These are phyloP conservation scores for Typhlomys cinereus DNA, from an alignment of 2,113 vertebrate genomes.

Conservation along the genomic window DNA sequence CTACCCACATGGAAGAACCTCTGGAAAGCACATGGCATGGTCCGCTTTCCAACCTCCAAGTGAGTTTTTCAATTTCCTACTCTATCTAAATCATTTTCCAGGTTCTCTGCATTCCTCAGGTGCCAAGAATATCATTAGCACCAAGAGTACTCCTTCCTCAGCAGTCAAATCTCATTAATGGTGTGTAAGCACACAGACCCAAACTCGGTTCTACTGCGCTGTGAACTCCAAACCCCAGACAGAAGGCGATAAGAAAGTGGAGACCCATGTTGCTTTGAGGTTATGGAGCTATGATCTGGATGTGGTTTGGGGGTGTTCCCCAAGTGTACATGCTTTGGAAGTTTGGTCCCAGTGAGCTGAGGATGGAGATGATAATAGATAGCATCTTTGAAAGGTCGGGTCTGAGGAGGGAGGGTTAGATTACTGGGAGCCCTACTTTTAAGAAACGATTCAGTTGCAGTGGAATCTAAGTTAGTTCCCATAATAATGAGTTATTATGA, in stretches of 20 bases:
- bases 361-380: not conserved
- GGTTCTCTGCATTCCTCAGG: not conserved
- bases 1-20: not conserved
- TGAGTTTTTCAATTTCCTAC: not conserved
- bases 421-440: not conserved
- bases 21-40: not conserved
- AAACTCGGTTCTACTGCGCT: not conserved
- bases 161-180: not conserved
- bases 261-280: not conserved
- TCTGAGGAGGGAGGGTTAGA: not conserved
- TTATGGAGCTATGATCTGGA: not conserved
- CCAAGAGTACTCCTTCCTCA: not conserved
- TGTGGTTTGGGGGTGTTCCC: not conserved
- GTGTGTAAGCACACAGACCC: not conserved
- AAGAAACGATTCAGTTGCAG: not conserved
- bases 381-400: not conserved
- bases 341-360: not conserved
- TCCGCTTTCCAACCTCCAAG: not conserved
- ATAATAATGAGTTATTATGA: too few relatives aligned
- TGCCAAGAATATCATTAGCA: not conserved
- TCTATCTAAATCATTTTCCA: not conserved
- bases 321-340: not conserved
- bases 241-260: not conserved
- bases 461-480: not conserved
- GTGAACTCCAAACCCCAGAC: not conserved